Conservation (phyloP, 2,797 vertebrate genomes). For the Odontamblyopus rebecca region DNA sequence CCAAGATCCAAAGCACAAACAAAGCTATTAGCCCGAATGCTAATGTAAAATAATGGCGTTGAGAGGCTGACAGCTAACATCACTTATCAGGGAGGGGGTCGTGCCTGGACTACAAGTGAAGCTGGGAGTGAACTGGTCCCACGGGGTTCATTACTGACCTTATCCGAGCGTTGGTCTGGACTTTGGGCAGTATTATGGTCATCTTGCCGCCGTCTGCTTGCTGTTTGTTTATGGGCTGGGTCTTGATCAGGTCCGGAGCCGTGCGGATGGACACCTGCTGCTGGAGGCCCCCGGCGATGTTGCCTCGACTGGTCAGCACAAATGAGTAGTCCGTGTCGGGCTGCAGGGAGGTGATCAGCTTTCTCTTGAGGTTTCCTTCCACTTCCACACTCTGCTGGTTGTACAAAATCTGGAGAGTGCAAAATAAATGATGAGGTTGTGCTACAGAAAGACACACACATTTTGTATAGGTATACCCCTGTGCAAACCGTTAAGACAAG, state of each 20-base stretch:
- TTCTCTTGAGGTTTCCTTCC: slow-evolving; percentile 90
- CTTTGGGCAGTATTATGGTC: slow-evolving; percentile 85
- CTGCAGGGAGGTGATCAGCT: slow-evolving; percentile 90
- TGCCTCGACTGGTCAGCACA: slow-evolving; percentile 92
- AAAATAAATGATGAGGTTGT: slow-evolving; percentile 5
- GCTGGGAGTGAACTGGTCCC: background rate
- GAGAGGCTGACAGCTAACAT: background rate
- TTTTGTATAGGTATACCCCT: background rate
- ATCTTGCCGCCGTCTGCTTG: slow-evolving; percentile 86
- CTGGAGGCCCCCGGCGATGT: slow-evolving; percentile 94
- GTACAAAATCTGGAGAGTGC: slow-evolving; percentile 75
- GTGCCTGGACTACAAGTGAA: background rate
- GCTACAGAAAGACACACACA: background rate
- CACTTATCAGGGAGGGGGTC: background rate
- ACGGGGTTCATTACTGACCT: slow-evolving; percentile 75
- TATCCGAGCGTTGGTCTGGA: slow-evolving; percentile 82
- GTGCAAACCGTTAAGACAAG: background rate
- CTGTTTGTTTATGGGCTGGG: slow-evolving; percentile 83
- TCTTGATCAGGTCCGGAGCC: slow-evolving; percentile 89
- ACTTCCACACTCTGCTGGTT: slow-evolving; percentile 98
- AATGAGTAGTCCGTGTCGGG: slow-evolving; percentile 98
- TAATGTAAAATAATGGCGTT: slow-evolving; percentile 1
- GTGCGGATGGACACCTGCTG: slow-evolving; percentile 98
- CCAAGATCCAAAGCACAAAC: slow-evolving; percentile 17
- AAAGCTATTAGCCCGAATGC: background rate